Conservation (phyloP, 1,140 invertebrate species). For the Hycleus phaleratus region DNA sequence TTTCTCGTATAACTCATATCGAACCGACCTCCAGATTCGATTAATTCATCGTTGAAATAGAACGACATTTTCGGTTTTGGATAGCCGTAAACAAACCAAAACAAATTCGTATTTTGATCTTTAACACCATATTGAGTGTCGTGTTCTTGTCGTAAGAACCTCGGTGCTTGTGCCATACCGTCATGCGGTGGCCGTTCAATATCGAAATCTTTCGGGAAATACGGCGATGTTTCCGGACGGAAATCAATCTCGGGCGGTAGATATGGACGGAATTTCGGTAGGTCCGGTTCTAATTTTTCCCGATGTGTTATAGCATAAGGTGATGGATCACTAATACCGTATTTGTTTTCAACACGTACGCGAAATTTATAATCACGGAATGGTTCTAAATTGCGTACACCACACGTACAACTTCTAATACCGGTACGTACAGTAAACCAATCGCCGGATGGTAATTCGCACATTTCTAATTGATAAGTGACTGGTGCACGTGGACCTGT, state of each 20-base stretch:
- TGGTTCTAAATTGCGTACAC: conserved; percentile 74
- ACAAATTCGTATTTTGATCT: conserved; percentile 76
- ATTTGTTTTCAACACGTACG: conserved; percentile 90
- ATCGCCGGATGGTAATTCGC: conserved; percentile 77
- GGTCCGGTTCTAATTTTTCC: conserved; percentile 70
- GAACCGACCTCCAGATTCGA: conserved; percentile 73
- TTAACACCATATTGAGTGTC: conserved; percentile 83
- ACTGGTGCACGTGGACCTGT: conserved; percentile 71
- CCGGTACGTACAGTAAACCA: conserved; percentile 78
- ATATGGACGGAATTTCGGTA: conserved; percentile 71
- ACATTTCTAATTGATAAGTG: conserved; percentile 91
- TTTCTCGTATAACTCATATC: conserved; percentile 82
- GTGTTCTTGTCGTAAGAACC: conserved; percentile 76
- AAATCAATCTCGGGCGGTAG: conserved; percentile 74
- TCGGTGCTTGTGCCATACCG: conserved; percentile 70
- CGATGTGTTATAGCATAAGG: conserved; percentile 76
- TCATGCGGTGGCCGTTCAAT: conserved; percentile 78
- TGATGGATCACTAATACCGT: conserved; percentile 93
- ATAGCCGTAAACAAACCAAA: conserved; percentile 91
- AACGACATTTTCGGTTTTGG: conserved; percentile 85
- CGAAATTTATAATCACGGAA: conserved; percentile 88
- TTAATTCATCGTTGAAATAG: conserved; percentile 74
- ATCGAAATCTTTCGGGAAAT: conserved; percentile 85
- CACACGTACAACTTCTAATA: conserved; percentile 74
- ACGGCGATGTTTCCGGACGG: conserved; percentile 77